A percentile compares a stretch with the other conserved stretches of the same genome.
Conservation (phyloP, 2,113 vertebrate species). For the Meriones unguiculatus region DNA sequence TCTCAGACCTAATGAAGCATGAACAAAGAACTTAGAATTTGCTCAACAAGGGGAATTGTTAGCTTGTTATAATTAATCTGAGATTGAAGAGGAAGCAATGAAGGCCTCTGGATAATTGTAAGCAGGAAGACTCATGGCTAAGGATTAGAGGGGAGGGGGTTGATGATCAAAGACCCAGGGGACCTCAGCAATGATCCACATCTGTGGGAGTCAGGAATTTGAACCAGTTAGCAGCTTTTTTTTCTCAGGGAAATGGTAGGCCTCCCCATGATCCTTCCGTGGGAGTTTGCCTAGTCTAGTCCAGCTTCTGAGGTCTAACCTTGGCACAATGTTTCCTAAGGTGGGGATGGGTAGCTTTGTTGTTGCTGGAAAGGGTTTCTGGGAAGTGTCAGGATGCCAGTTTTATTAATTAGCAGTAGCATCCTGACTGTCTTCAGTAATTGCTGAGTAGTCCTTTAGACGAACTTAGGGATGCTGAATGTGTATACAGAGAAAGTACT, state of each 20-base stretch:
- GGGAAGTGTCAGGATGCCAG: neutral
- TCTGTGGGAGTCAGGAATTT: neutral
- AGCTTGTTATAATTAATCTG: slow-evolving; percentile 15
- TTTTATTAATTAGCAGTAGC: neutral
- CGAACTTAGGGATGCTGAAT: neutral
- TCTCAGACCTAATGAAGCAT: neutral
- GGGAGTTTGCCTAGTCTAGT: neutral
- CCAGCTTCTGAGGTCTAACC: neutral
- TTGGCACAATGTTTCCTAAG: neutral
- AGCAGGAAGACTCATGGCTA: neutral
- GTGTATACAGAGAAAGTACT: neutral
- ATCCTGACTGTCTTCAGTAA: neutral
- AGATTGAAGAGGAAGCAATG: neutral
- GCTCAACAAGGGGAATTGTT: neutral
- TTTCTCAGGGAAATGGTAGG: neutral
- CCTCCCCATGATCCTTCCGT: neutral
- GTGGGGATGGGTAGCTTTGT: neutral
- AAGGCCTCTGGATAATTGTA: neutral
- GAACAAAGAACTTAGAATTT: neutral
- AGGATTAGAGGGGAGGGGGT: neutral
- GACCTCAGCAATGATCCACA: neutral
- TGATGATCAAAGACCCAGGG: neutral
- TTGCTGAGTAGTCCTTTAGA: neutral
- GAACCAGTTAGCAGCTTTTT: neutral
- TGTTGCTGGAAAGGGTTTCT: neutral